These are phyloP conservation scores for Hydractinia echinata DNA, from an alignment of 30 jellyfish, hydroid and myxozoan genomes.

Conservation along the genomic window DNA sequence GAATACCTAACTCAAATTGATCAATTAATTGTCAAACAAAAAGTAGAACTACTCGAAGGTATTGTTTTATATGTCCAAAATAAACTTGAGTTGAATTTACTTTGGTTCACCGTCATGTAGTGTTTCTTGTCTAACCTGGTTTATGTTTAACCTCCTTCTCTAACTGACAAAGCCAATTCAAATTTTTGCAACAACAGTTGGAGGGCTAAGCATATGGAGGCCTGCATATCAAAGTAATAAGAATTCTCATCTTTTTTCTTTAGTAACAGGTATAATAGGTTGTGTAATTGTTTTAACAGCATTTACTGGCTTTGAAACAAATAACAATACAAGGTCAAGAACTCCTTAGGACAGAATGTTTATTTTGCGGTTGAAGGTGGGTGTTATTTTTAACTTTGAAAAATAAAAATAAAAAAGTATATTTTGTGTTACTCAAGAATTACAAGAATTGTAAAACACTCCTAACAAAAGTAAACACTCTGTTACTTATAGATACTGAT, in stretches of 20 bases:
- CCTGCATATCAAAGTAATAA: too few species aligned
- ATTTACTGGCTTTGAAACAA: constrained; percentile 90
- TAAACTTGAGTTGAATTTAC: background rate
- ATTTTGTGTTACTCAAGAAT: background rate
- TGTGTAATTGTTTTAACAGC: constrained; percentile 35
- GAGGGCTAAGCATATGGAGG: background rate
- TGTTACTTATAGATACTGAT: constrained; percentile 51
- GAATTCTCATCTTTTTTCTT: too few species aligned
- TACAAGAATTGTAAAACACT: too few species aligned
- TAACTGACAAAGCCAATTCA: too few species aligned
- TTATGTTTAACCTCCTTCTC: too few species aligned
- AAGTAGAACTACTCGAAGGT: constrained; percentile 92
- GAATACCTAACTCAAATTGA: constrained; percentile 80
- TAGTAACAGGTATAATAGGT: too few species aligned
- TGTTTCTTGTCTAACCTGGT: background rate
- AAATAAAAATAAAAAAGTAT: too few species aligned
- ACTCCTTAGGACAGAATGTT: constrained; percentile 87
- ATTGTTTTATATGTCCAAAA: background rate
- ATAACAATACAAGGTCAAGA: constrained; percentile 79
- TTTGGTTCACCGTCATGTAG: background rate
- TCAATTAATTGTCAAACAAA: constrained; percentile 78
- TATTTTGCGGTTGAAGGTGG: constrained; percentile 90
- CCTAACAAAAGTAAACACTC: too few species aligned
- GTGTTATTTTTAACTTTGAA: background rate
- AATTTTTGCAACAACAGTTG: background rate